Base-by-base conservation (phyloP, 1,140 invertebrate species). In the Diprion similis region DNA sequence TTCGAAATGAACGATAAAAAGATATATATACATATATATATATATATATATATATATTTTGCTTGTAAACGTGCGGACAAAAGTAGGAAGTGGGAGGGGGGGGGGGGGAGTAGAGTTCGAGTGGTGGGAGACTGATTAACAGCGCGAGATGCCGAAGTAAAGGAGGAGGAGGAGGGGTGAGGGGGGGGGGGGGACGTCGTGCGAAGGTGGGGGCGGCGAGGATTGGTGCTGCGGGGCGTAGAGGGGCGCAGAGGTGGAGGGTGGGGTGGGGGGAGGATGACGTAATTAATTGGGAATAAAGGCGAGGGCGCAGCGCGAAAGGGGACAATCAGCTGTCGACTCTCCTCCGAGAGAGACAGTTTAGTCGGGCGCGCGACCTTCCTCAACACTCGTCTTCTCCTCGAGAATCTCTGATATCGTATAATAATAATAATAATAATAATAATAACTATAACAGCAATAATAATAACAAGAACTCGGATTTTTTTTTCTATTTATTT, bases 241-340 rank as follows among this genome's bases (percentile, higher is more conserved):
- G 76, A 75, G 78, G 75, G 77, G 75, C 51, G n/a, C 7, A 19
- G n/a, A n/a, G n/a, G n/a, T n/a, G 51, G 71, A 46, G 8, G 65
- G 72, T 74, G 73, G 74, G 67, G 17, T 77, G 71, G 73, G 73
- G 75, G 74, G 72, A 68, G 71, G 66, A 72, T 78, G 77, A 78
- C 76, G 77, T 77, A 83, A 81, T 83, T 82, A 82, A 80, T 76
- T 81, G 75, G 78, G 78, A 75, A 75, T 76, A 78, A 74, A 75
- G 77, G 65, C 51, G 71, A 37, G 51, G 68, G 67, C 24, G 65
- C 68, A 73, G 70, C 74, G 66, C 59, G 74, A 78, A 68, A 47
- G 78, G 77, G 45, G 79, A 80, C 79, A 82, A 82, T 82, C 80
- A 82, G 81, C 81, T 82, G 81, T 75, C 76, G 76, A 75, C 74